Conservation (phyloP, 2,888 invertebrate species). For the Ophraella communa region DNA sequence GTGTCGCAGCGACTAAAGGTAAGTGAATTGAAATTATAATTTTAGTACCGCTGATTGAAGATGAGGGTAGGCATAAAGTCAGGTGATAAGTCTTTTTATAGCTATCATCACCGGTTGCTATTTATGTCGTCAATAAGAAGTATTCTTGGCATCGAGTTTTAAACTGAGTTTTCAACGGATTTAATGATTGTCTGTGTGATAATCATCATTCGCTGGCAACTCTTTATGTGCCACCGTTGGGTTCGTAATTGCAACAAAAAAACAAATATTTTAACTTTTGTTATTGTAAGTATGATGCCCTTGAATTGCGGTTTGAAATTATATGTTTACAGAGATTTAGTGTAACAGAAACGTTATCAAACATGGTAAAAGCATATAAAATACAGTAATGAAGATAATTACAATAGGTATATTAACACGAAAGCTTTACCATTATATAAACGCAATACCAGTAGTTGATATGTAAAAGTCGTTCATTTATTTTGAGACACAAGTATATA, state of each 20-base stretch:
- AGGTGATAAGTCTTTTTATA: conserved; percentile 34
- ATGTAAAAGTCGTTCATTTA: no score
- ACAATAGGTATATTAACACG: no score
- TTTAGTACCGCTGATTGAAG: conserved; percentile 31
- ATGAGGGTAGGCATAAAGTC: conserved; percentile 31
- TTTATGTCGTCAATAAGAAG: conserved; percentile 8
- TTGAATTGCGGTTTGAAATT: no score
- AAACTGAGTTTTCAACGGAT: conserved; percentile 8
- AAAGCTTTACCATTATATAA: no score
- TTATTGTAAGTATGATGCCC: no score
- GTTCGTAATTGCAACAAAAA: conserved; percentile 7
- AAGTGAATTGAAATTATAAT: conserved; percentile 35
- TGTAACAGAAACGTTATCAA: no score
- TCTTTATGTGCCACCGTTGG: neutral
- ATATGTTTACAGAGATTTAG: no score
- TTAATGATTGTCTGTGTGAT: conserved; percentile 17
- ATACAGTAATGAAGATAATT: no score
- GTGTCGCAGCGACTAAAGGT: conserved; percentile 17
- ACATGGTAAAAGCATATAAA: no score
- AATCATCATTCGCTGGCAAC: conserved; percentile 8
- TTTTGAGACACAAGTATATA: no score
- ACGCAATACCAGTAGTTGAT: no score
- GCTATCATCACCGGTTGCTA: conserved; percentile 13
- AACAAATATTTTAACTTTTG: conserved; percentile 5
- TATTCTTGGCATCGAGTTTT: conserved; percentile 4